A percentile compares a stretch with the other conserved stretches of the same genome.
Evolutionary conservation across 2,113 vertebrate genomes (phyloP).

Genomic region (Axis porcinus): DNA sequence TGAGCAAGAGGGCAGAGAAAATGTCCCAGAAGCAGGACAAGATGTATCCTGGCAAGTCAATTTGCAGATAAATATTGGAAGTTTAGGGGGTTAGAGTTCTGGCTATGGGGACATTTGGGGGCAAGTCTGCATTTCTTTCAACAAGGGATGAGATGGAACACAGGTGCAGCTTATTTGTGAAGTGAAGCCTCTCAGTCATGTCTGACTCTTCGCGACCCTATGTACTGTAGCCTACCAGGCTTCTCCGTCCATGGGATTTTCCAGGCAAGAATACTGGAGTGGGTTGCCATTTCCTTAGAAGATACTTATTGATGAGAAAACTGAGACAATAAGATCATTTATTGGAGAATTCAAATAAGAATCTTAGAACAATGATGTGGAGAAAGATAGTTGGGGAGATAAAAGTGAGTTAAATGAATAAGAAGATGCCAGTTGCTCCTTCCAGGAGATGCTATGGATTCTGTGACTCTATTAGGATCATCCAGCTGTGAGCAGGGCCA

Average conservation of each 20-base stretch:
- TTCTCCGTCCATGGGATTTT: no score
- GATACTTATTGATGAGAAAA: not conserved
- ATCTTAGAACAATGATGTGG: not conserved
- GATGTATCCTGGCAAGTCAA: not conserved
- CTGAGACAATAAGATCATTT: not conserved
- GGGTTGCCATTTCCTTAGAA: no score
- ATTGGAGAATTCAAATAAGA: not conserved
- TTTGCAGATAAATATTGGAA: not conserved
- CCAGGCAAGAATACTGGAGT: no score
- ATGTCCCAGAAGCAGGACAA: not conserved
- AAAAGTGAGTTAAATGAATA: not conserved
- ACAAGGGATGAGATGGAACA: not conserved
- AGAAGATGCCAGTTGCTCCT: not conserved
- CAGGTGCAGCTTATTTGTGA: not conserved
- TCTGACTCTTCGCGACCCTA: no score
- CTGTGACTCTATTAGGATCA: no score
- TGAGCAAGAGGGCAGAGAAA: not conserved
- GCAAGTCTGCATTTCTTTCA: not conserved
- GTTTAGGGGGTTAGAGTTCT: not conserved
- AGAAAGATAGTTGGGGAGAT: not conserved
- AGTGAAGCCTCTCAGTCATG: no score
- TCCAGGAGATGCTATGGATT: not conserved
- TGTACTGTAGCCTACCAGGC: no score
- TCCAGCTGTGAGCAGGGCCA: accelerated
- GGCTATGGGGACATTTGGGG: accelerated